Evolutionary conservation across 2,113 vertebrate species (phyloP), one percentile per base, ranked within the genome.

Genomic region (Erythrolamprus reginae): DNA sequence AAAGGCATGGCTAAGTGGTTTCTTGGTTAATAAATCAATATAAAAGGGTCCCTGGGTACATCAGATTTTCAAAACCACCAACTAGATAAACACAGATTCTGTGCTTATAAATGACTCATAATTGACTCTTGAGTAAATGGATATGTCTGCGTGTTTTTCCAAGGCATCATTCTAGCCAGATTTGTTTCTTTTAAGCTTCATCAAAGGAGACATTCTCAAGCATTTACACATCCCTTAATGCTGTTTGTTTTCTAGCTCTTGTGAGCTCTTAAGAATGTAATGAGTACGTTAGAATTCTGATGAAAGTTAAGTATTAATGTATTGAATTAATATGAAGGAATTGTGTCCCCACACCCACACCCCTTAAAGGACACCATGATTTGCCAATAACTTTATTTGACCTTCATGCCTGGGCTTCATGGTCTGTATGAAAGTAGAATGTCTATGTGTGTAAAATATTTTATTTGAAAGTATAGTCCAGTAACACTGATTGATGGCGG

Each of bases 401-500:
- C 96, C 96, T 97, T 96, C 95, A 95, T 3, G 65, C 90, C 90
- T 94, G 86, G 89, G 58, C 94, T 94, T 86, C 94, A 93, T 90
- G 94, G 92, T 95, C 92, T 94, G 95, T 94, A 95, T 91, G 92
- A 90, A 94, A 95, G 92, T 95, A 56, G 23, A 85, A 92, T 93
- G 94, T 91, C 92, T 96, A n/a, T 88, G 90, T 95, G 92, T 95
- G 93, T 91, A 95, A 96, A 95, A 96, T 94, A 90, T 96, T 97
- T 96, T 97, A 95, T 96, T 96, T 96, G 93, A 95, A 97, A 97
- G 96, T 96, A 96, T 90, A 92, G 93, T 94, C 95, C 94, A 97
- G 95, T 97, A 97, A 96, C 92, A 95, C 93, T 97, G 96, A 97
- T 96, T 97, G 97, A 97, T 93, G 83, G 93, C 95, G 94, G 95